Evolutionary conservation across 2,888 invertebrate species (phyloP), one percentile per base, ranked within the genome.

Genomic region (Pristionchus entomophagus): DNA sequence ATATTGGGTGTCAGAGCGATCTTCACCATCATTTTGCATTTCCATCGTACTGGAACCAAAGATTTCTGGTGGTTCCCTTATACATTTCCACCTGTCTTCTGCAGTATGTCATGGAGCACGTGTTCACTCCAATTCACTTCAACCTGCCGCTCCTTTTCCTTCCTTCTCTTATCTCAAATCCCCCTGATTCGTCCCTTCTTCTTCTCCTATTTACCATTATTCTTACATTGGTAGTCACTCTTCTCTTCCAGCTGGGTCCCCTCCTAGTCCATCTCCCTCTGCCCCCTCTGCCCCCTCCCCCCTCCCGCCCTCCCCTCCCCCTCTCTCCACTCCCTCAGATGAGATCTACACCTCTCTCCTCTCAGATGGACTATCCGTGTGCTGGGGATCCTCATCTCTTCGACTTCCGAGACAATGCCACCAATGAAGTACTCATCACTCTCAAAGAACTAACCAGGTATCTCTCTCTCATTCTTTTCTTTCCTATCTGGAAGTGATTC

Each of bases 321-420:
- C 22, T 78, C 51, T 81, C 53, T n/a, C n/a, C n/a, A n/a, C n/a
- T 81, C 81, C 53, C 29, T 81, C 51, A 32, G 81, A 49, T 53
- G 35, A 10, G 81, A 32, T 51, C 53, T 2, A 35, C 53, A 32
- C 80, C 51, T 53, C 51, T 80, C 53, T 19, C 53, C 5, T 56
- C 56, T 59, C 53, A 59, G 53, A 84, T 84, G 83, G 65, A 65
- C n/a, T 53, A 81, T 53, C 83, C 83, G 2, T 84, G 83, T 53
- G 65, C 22, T 35, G 83, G 83, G 19, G 83, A 84, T 49, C 83
- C 83, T 14, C 49, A 45, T 49, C 83, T 84, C 35, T 84, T 84
- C 83, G 65, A 84, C 65, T 53, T 84, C 83, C 17, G 38, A 19
- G 41, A 62, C 45, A 62, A 62, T 35, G 45, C 38, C 41, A 84